Evolutionary conservation across 2,888 invertebrate genomes (phyloP), one percentile per base, ranked within the genome.

Genomic region (Ophraella communa): DNA sequence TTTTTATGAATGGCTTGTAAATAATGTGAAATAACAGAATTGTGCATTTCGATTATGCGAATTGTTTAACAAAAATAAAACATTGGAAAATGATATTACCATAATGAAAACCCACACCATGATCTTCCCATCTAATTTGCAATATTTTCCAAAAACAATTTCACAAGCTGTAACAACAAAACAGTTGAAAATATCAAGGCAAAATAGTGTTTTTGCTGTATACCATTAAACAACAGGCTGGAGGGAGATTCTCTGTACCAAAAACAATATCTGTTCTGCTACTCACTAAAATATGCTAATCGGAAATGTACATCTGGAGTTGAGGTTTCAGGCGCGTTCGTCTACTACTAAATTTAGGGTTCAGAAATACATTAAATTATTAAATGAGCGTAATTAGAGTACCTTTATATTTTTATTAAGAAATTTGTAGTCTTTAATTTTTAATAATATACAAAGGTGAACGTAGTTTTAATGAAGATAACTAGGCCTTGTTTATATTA

Each of bases 181-280:
- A 64, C 58, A 52, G 51, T 58, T 23, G 47, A 47, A 61, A 61
- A 61, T 64, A 45, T 44, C 54, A 47, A 39, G n/a, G 51, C 39
- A n/a, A 59, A 52, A 59, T 44, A 30, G 24, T 64, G 63, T 64
- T 64, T 64, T 53, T 64, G 58, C 53, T 58, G 63, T 64, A 58
- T 64, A 47, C 47, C 47, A 64, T 64, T 64, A 64, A 52, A 53
- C 58, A 53, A 58, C 44, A 47, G 24, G 21, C 52, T 49, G 24
- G 23, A 24, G 24, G 49, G 24, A 14, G 49, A 11, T 21, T 23
- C 24, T 49, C 59, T 24, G n/a, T 51, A 44, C 59, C 30, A 52
- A 59, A 59, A 59, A 59, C 59, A 59, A 59, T 59, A 59, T 59
- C 51, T 52, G 49, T 24, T 23, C 24, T 35, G 49, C 5, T 24